Evolutionary conservation across 2,113 vertebrate genomes (phyloP).

Genomic region (Dasyornis broadbenti): DNA sequence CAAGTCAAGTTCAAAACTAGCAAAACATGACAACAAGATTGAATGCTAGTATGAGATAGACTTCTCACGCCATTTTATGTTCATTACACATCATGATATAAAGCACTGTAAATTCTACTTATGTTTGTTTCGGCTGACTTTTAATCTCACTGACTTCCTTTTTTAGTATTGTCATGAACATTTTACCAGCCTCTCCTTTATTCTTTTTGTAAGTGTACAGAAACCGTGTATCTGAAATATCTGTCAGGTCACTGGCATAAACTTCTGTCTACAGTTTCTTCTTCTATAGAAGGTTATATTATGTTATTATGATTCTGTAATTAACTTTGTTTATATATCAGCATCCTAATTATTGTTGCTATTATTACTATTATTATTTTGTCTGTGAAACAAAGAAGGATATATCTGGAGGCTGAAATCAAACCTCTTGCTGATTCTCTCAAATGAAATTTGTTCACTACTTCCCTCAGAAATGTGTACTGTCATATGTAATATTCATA

Average conservation of each 20-base stretch:
- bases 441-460: slow-evolving; percentile 65
- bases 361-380: slow-evolving; percentile 19
- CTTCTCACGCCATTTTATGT: not conserved
- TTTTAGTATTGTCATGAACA: not conserved
- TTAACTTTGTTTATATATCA: slow-evolving; percentile 34
- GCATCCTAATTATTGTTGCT: slow-evolving; percentile 37
- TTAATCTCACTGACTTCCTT: not conserved
- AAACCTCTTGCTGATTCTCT: slow-evolving; percentile 62
- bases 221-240: not conserved
- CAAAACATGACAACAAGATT: not conserved
- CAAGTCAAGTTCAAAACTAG: not conserved
- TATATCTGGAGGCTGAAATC: slow-evolving; percentile 57
- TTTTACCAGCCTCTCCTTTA: not conserved
- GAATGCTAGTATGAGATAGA: not conserved
- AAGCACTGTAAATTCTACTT: not conserved
- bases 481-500: slow-evolving; percentile 68
- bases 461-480: slow-evolving; percentile 51
- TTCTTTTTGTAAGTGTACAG: not conserved
- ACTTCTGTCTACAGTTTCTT: not conserved
- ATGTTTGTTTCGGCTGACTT: not conserved
- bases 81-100: not conserved
- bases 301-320: slow-evolving; percentile 9
- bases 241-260: not conserved
- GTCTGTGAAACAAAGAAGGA: slow-evolving; percentile 32
- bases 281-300: not conserved